A percentile compares a stretch with the other conserved stretches of the same genome.
phyloP scores from a whole-genome alignment of 2,113 vertebrate genomes.

The Jacana jacana region DNA sequence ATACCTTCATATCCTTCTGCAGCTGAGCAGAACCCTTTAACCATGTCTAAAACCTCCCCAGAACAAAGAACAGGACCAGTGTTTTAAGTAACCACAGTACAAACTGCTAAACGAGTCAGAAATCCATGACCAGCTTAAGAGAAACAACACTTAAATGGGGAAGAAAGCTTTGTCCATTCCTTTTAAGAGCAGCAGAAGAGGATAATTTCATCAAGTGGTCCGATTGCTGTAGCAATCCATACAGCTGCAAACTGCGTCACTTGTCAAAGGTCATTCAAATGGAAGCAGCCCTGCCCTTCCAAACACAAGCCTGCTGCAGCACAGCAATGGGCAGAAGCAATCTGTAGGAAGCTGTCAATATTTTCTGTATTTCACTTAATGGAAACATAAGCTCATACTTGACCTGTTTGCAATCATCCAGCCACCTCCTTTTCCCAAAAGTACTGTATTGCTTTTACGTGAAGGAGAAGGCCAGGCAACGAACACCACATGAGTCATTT shows the following conservation, averaged over 20 bases:
- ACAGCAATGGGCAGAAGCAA: not conserved
- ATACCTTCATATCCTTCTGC: not conserved
- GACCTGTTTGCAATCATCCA: not conserved
- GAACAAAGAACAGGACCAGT: not conserved
- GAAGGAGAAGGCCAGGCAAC: not conserved
- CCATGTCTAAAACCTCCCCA: not conserved
- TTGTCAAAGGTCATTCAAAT: not conserved
- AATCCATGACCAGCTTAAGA: not conserved
- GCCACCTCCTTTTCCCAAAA: not conserved
- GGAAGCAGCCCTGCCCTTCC: not conserved
- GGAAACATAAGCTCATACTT: not conserved
- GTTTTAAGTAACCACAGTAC: not conserved
- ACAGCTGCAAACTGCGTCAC: not conserved
- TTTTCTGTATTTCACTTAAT: not conserved
- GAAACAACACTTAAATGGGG: not conserved
- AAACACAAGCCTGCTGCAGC: not conserved
- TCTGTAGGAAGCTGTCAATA: not conserved
- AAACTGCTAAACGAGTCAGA: not conserved
- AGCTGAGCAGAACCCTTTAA: not conserved
- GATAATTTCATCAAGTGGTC: not conserved
- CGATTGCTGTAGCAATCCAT: not conserved
- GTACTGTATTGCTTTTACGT: not conserved
- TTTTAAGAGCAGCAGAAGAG: not conserved
- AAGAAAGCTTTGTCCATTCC: not conserved
- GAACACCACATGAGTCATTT: accelerated